These are phyloP conservation scores for Drepana falcataria DNA, from an alignment of 2,888 invertebrate species.

Conservation along the genomic window DNA sequence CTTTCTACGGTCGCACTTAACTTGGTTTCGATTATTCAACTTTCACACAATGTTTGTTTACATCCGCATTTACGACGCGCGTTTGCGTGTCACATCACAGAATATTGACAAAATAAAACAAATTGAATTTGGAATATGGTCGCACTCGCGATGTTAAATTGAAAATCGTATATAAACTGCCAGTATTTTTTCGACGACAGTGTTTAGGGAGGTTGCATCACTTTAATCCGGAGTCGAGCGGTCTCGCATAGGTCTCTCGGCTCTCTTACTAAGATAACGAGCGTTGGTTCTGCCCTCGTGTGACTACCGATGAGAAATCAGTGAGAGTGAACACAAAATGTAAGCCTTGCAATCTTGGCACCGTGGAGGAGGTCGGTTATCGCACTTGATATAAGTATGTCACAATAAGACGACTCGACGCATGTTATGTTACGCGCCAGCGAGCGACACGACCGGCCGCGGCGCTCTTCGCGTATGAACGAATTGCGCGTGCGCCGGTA, in stretches of 20 bases:
- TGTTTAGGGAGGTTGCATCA: constrained; percentile 36
- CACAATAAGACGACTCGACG: constrained; percentile 36
- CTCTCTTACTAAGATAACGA: constrained; percentile 6
- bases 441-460: constrained; percentile 21
- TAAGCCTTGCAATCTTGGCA: constrained; percentile 68
- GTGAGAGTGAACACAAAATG: constrained; percentile 57
- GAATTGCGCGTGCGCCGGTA: constrained; percentile 18
- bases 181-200: constrained; percentile 1
- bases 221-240: constrained; percentile 26
- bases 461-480: constrained; percentile 33
- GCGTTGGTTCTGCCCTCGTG: constrained; percentile 38
- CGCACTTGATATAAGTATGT: constrained; percentile 51
- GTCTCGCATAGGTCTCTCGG: constrained; percentile 36
- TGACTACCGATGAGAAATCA: constrained; percentile 37
- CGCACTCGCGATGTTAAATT: constrained; percentile 20
- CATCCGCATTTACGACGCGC: constrained; percentile 34
- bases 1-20: constrained; percentile 40
- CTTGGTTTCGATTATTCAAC: constrained; percentile 18
- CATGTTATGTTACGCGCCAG: constrained; percentile 28
- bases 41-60: constrained; percentile 40
- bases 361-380: constrained; percentile 56
- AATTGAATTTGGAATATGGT: constrained; percentile 39
- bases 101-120: constrained; percentile 30
- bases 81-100: constrained; percentile 46
- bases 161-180: constrained; percentile 2